Base-by-base conservation (phyloP, 2,888 invertebrate species). In the Agrotis segetum region DNA sequence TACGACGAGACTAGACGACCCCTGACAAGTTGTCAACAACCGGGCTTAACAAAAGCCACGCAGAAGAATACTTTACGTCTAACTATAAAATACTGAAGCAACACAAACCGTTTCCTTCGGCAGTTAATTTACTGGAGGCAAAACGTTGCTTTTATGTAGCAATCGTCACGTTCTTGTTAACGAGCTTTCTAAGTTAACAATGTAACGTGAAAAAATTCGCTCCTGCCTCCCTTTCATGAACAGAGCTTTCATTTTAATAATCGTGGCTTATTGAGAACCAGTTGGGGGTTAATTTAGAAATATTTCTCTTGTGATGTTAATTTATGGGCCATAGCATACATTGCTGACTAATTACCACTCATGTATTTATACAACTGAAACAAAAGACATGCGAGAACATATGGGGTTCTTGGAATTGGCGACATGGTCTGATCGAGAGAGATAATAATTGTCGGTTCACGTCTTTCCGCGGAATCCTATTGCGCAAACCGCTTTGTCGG, bases 401-500 rank as follows among this genome's bases (percentile, higher is more conserved):
- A 87, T 84, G 85, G 85, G 85, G 85, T 95, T 95, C 95, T 88
- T 85, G 89, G 95, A 94, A 95, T 89, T 88, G 91, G 88, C 88
- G 93, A 92, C 94, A 92, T 89, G 90, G 90, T 88, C 89, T 90
- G 95, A 95, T 95, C 92, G 88, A 87, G 88, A 82, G 85, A 93
- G 95, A 96, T 95, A 96, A 95, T 95, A 91, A 95, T 95, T 94
- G 95, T 93, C 95, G 92, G 93, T 94, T 89, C 95, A 95, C 94
- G 95, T 95, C 92, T 93, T 94, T 96, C 93, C 93, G 87, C 88
- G 95, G 96, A 96, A 96, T 95, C 92, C 92, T 92, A 95, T 96
- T 96, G 95, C 95, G 95, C 95, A 95, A 95, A 94, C 93, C 92
- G 94, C 95, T 95, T 95, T 94, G 96, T 95, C 94, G 95, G 95